Percentiles rank a stretch among this genome's conserved stretches.
Evolutionary conservation across 2,888 invertebrate species (phyloP).

Genomic region (Labia minor): DNA sequence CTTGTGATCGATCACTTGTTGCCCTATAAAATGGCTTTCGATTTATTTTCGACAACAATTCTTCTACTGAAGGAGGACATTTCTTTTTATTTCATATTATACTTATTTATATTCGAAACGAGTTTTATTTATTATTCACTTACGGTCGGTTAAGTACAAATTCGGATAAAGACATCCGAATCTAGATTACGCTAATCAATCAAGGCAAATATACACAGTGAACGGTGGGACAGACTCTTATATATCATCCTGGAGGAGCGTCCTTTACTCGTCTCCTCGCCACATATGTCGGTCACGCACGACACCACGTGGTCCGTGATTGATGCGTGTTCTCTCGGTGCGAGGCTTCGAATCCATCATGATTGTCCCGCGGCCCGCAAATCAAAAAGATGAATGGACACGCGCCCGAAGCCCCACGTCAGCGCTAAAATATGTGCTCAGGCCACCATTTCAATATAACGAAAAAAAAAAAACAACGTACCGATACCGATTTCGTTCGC

Average conservation of each 20-base stretch:
- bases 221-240: neutral
- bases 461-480: neutral
- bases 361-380: conserved; percentile 22
- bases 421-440: conserved; percentile 24
- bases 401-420: conserved; percentile 15
- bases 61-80: too few relatives aligned
- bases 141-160: too few relatives aligned
- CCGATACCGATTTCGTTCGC: neutral
- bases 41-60: too few relatives aligned
- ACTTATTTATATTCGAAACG: too few relatives aligned
- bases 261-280: neutral
- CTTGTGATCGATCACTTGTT: too few relatives aligned
- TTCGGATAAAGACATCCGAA: too few relatives aligned
- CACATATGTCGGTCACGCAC: conserved; percentile 4
- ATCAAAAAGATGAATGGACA: conserved; percentile 26
- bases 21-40: too few relatives aligned
- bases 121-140: too few relatives aligned
- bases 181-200: neutral
- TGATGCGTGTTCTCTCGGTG: neutral
- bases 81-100: too few relatives aligned
- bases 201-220: neutral
- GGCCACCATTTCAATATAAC: neutral
- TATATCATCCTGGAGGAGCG: too few relatives aligned
- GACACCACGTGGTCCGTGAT: neutral
- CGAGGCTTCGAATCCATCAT: conserved; percentile 8